Evolutionary conservation across 2,113 vertebrate genomes (phyloP), one percentile per base, ranked within the genome.

Genomic region (Myotis yumanensis): DNA sequence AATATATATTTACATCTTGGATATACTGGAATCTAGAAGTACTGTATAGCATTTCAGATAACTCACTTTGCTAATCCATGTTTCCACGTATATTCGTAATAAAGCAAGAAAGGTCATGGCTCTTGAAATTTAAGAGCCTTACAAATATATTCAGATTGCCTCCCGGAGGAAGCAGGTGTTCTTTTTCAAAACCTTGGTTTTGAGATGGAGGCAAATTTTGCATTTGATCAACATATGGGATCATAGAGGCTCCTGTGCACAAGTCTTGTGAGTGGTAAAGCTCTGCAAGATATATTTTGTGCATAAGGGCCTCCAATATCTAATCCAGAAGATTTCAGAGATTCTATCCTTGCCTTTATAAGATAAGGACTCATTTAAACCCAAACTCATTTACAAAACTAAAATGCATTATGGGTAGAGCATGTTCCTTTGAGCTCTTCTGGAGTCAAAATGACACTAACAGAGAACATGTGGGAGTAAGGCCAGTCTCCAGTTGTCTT

Each of bases 351-450:
- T 54, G 30, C 40, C 86, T 90, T 87, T 90, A 95, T n/a, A 95
- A 95, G 48, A 71, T 75, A 93, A 86, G 37, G 81, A 92, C 25
- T 76, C 72, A 92, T 57, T 90, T 90, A 90, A 96, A 37, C 37
- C 20, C 23, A 93, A 84, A 92, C 35, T 92, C 22, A 57, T 68
- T 43, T 82, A 88, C 7, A 69, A 71, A 88, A 35, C 11, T 82
- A 92, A 96, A 87, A 86, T 18, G 17, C 52, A 87, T 68, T 62
- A 64, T 2, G 92, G 28, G 40, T 54, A 83, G 22, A 77, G 3
- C 20, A 20, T 16, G 15, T 87, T 86, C 72, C 35, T 90, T 94
- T 62, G 23, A 94, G 18, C 35, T 25, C 14, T 72, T 80, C 20
- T 46, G 30, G 40, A 84, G 18, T 35, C 72, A 85, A 80, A 89